Evolutionary conservation across 2,797 vertebrate species (phyloP).

Genomic region (Morus bassanus): DNA sequence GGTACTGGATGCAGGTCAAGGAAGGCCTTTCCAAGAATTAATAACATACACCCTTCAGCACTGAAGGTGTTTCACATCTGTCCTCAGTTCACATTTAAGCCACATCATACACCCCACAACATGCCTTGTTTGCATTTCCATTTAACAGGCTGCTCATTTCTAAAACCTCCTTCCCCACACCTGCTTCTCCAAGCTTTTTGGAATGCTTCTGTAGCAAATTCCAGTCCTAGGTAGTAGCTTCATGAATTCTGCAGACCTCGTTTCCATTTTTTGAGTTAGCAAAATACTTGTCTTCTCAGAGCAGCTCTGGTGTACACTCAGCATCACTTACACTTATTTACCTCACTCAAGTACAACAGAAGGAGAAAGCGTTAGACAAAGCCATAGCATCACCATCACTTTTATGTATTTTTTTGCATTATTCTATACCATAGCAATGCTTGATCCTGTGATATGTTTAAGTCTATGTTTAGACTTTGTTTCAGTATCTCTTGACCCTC

Average conservation of each 20-base stretch:
- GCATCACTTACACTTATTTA: not conserved
- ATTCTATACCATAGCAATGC: not conserved
- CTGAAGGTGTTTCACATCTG: too few species aligned
- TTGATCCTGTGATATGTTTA: not conserved
- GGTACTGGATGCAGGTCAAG: not conserved
- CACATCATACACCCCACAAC: fast-evolving
- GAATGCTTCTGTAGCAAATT: not conserved
- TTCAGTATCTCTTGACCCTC: not conserved
- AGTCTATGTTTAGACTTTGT: too few species aligned
- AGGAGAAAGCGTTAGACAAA: not conserved
- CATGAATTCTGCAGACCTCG: not conserved
- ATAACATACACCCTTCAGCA: not conserved
- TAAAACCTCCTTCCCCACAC: not conserved
- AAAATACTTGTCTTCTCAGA: not conserved
- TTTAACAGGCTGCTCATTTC: not conserved
- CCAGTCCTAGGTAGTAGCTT: not conserved
- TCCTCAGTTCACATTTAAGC: not conserved
- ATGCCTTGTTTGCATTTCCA: not conserved
- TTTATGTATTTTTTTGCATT: not conserved
- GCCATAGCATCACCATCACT: not conserved
- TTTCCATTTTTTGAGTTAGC: not conserved
- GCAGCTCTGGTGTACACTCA: not conserved
- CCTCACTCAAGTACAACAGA: not conserved
- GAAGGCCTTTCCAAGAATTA: not conserved
- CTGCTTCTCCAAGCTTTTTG: not conserved